Base-by-base conservation (phyloP, 2,113 vertebrate species). In the Trinectes maculatus region DNA sequence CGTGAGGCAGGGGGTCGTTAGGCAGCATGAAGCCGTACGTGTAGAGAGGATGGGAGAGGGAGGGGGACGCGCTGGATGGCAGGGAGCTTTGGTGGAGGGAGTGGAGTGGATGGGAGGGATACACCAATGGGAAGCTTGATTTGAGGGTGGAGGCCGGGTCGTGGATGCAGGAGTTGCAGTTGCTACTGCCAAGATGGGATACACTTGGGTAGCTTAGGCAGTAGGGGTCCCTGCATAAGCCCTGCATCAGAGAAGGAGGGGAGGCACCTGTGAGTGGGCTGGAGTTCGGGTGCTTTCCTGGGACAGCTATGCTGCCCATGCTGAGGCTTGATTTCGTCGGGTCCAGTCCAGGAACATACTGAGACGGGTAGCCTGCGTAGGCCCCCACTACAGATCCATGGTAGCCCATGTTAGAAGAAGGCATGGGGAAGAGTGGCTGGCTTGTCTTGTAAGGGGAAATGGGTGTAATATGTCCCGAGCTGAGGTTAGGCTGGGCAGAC, bases 11-110 rank as follows among this genome's bases (percentile, higher is more conserved):
- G 68, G 95, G 94, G 75, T 99, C 96, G 21, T 96, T 98, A 79
- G 94, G 95, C 51, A 98, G 94, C 96, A 99, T 95, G 93, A 98
- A 99, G 93, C 97, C 95, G 3, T 99, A 98, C 36, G 95, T 95
- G 90, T 98, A 99, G 74, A 99, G 93, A 0, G 96, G 96, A 51
- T 98, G 97, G 0, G 95, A 93, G 40, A 98, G 92, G 5, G 96
- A 92, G 57, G 91, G 92, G 1, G 95, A 93, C 42, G 92, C 93
- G 53, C 93, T 79, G 89, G 95, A 95, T 1, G 96, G 94, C 75
- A 96, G 89, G 19, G 94, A 90, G 77, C 90, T 90, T 25, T 90
- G 85, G 89, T 96, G 96, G 71, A 96, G 93, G 3, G 96, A 93
- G 85, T 98, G 96, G 57, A 97, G 93, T 0, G 94, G 96, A 87